Evolutionary conservation across 2,888 invertebrate species (phyloP).

Genomic region (Rotaria sp.): DNA sequence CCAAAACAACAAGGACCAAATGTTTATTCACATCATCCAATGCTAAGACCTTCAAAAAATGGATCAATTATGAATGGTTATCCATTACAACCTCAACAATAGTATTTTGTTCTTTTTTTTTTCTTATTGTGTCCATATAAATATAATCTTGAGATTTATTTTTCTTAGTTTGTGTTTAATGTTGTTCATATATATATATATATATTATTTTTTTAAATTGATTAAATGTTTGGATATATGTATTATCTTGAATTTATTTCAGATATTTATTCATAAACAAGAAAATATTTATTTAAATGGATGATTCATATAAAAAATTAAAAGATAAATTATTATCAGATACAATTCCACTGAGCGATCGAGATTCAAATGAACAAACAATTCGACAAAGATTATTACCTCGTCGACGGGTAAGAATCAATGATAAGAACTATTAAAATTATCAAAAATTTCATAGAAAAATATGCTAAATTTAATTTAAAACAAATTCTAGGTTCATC

Average conservation of each 20-base stretch:
- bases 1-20: background rate
- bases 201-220: no score
- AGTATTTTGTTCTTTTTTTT: background rate
- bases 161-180: no score
- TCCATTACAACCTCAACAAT: background rate
- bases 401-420: background rate
- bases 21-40: background rate
- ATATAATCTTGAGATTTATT: no score
- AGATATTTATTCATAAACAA: background rate
- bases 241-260: background rate
- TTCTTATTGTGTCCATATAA: no score
- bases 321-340: constrained; percentile 6
- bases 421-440: background rate
- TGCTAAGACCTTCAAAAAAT: background rate
- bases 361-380: background rate
- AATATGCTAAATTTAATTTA: no score
- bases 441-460: background rate
- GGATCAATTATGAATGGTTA: background rate
- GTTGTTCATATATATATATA: no score
- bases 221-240: no score
- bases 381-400: background rate
- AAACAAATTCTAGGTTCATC: no score
- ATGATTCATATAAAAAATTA: background rate
- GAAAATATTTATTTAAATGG: background rate
- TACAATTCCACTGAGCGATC: background rate